Percentiles rank a stretch among this genome's conserved stretches.
Evolutionary conservation across 2,797 vertebrate species (phyloP).

Genomic region (Coregonus ussuriensis): DNA sequence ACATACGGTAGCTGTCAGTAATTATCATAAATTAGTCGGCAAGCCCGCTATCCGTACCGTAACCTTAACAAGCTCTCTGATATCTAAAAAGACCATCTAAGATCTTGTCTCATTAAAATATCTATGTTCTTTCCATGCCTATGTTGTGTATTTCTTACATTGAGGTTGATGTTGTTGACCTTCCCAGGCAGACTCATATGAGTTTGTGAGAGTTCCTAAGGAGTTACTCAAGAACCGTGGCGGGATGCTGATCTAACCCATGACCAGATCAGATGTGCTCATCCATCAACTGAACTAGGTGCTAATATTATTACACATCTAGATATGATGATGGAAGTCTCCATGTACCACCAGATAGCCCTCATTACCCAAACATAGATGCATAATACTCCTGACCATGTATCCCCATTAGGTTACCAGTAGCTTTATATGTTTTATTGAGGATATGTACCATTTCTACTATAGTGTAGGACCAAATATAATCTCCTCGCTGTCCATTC

Average conservation of each 20-base stretch:
- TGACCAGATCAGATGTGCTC: constrained; percentile 4
- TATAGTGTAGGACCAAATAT: no score
- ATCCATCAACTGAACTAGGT: constrained; percentile 6
- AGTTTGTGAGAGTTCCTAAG: neutral
- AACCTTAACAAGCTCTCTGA: no score
- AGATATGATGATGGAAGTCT: no score
- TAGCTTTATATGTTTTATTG: no score
- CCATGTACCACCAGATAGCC: no score
- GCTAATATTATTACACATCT: neutral
- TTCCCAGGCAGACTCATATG: neutral
- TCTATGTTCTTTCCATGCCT: neutral
- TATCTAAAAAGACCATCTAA: neutral
- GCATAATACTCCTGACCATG: neutral
- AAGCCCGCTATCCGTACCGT: no score
- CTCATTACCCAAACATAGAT: neutral
- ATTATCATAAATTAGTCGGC: no score
- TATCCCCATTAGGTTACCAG: no score
- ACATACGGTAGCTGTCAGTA: no score
- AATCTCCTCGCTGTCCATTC: no score
- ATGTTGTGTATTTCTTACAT: neutral
- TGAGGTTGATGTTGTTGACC: neutral
- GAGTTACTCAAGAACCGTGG: neutral
- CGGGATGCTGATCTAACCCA: neutral
- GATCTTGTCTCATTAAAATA: neutral
- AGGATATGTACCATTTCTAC: no score